Percentiles rank a stretch among this genome's conserved stretches.
These are phyloP conservation scores for Enteromius unitaeniatus DNA, from an alignment of 2,797 vertebrate genomes.

Conservation along the genomic window DNA sequence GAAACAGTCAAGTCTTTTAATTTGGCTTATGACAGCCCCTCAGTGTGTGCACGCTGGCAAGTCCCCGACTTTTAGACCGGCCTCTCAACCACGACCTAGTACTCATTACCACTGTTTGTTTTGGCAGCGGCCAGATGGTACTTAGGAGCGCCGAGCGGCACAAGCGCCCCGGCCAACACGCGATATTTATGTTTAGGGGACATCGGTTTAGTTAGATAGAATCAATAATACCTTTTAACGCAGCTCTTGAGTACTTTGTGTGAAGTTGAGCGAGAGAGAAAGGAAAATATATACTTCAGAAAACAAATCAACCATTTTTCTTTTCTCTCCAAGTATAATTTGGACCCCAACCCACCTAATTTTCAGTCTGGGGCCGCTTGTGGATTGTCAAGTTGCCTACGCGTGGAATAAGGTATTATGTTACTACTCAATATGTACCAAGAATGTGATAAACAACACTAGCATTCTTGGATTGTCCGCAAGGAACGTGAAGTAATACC, in stretches of 20 bases:
- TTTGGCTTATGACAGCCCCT: slow-evolving; percentile 72
- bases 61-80: slow-evolving; percentile 56
- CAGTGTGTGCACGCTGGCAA: slow-evolving; percentile 72
- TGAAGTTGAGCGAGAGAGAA: slow-evolving; percentile 60
- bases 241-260: slow-evolving; percentile 57
- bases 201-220: slow-evolving; percentile 73
- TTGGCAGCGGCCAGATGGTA: slow-evolving; percentile 78
- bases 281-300: slow-evolving; percentile 66
- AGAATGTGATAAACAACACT: slow-evolving; percentile 75
- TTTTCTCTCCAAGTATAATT: slow-evolving; percentile 76
- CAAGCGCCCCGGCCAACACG: slow-evolving; percentile 63
- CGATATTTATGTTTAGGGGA: slow-evolving; percentile 63
- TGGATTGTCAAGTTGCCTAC: slow-evolving; percentile 68
- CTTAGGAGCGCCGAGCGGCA: slow-evolving; percentile 69
- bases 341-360: slow-evolving; percentile 75
- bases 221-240: slow-evolving; percentile 68
- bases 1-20: slow-evolving; percentile 79
- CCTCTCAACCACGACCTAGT: slow-evolving; percentile 77
- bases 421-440: slow-evolving; percentile 69
- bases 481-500: slow-evolving; percentile 55
- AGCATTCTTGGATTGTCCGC: slow-evolving; percentile 67
- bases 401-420: slow-evolving; percentile 61
- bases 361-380: slow-evolving; percentile 78
- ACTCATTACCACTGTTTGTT: slow-evolving; percentile 83
- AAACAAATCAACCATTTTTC: slow-evolving; percentile 76